Conservation (phyloP, 2,113 vertebrate species). For the Camelus dromedarius region DNA sequence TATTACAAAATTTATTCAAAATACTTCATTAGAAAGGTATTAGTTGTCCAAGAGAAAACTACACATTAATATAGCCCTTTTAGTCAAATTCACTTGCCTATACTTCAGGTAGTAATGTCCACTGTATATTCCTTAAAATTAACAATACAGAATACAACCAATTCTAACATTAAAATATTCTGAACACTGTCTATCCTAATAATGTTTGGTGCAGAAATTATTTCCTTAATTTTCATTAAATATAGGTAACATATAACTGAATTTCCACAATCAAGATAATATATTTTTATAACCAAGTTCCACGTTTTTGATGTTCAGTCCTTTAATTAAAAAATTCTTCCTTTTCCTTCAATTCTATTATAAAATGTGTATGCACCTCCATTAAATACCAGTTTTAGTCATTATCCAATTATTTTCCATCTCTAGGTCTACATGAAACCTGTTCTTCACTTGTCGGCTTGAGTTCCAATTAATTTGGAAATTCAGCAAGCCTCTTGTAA, state of each 20-base stretch:
- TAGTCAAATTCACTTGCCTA: conserved; percentile 9
- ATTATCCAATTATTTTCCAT: conserved; percentile 25
- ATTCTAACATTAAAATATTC: conserved; percentile 17
- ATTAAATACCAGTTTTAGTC: background rate
- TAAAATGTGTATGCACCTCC: background rate
- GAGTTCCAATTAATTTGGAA: conserved; percentile 47
- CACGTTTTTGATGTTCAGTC: background rate
- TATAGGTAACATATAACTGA: background rate
- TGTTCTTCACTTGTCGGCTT: background rate
- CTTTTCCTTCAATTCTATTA: background rate
- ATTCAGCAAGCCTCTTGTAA: background rate
- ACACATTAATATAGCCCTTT: background rate
- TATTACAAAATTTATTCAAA: background rate
- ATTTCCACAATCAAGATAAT: background rate
- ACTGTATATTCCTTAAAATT: background rate
- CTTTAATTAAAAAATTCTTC: conserved; percentile 27
- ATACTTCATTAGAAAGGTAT: background rate
- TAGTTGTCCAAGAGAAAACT: background rate
- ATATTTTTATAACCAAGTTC: conserved; percentile 7
- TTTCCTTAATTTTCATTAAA: conserved; percentile 32
- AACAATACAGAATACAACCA: background rate
- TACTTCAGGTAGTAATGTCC: background rate
- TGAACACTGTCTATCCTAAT: background rate
- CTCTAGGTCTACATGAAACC: background rate
- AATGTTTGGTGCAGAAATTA: background rate